Percentiles rank a stretch among this genome's conserved stretches.
These are phyloP conservation scores for Tiaroga cobitis DNA, from an alignment of 2,797 vertebrate species.

Conservation along the genomic window DNA sequence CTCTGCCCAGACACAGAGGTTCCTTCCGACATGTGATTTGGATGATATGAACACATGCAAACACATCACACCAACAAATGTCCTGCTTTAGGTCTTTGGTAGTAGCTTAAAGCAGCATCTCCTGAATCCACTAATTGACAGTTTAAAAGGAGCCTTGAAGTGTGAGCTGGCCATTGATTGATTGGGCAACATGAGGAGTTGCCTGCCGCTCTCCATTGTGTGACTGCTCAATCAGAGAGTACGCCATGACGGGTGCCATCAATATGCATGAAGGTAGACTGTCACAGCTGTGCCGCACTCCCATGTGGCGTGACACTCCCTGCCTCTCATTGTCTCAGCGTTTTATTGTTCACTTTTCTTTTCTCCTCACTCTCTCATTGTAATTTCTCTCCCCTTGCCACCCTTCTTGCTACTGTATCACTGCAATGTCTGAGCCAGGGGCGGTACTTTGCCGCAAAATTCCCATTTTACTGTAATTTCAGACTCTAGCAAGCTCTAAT, in stretches of 20 bases:
- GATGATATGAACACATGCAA: background rate
- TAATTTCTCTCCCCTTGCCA: constrained; percentile 40
- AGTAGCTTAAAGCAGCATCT: constrained; percentile 25
- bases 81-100: background rate
- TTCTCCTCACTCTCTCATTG: constrained; percentile 65
- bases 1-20: background rate
- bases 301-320: constrained; percentile 68
- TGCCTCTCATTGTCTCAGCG: constrained; percentile 63
- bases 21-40: background rate
- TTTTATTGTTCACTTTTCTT: constrained; percentile 44
- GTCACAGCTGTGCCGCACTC: constrained; percentile 70
- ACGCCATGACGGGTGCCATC: constrained; percentile 72
- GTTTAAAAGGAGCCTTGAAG: constrained; percentile 70
- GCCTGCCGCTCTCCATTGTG: constrained; percentile 77
- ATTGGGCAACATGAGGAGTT: constrained; percentile 78
- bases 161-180: constrained; percentile 74
- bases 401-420: constrained; percentile 11
- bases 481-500: constrained; percentile 36
- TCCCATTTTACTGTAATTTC: constrained; percentile 23
- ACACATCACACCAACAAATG: background rate
- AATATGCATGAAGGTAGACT: constrained; percentile 77
- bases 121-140: constrained; percentile 74
- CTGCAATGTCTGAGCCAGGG: constrained; percentile 23
- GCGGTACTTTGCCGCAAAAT: constrained; percentile 19
- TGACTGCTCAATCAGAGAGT: constrained; percentile 78